These are phyloP conservation scores for Malachius bipustulatus DNA, from an alignment of 2,888 invertebrate genomes.

Conservation along the genomic window DNA sequence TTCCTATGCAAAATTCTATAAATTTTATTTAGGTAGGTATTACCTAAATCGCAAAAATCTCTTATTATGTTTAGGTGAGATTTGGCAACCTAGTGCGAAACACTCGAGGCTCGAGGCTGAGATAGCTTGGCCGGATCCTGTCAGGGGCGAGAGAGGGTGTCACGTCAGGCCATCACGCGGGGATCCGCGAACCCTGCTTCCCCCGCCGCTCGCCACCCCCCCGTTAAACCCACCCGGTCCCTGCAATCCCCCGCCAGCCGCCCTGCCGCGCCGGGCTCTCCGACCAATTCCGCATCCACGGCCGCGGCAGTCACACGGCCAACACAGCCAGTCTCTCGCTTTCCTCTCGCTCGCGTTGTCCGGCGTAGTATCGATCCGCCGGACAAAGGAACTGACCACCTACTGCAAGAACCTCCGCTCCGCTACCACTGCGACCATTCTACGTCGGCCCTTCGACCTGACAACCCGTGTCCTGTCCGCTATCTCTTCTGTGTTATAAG, in stretches of 20 bases:
- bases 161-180: conserved; percentile 45
- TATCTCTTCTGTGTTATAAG: too few species aligned
- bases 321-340: conserved; percentile 14
- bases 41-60: too few species aligned
- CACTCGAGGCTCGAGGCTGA: too few species aligned
- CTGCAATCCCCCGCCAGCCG: neutral
- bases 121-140: too few species aligned
- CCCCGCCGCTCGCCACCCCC: conserved; percentile 26
- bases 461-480: too few species aligned
- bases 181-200: conserved; percentile 31
- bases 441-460: too few species aligned
- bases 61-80: too few species aligned
- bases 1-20: too few species aligned
- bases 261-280: neutral
- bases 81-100: too few species aligned
- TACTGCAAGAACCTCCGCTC: conserved; percentile 21
- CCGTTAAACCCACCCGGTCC: neutral
- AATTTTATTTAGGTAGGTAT: too few species aligned
- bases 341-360: conserved; percentile 18
- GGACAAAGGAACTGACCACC: conserved; percentile 45
- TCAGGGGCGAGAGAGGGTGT: conserved; percentile 48
- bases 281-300: conserved; percentile 1
- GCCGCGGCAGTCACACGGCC: neutral
- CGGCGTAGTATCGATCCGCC: conserved; percentile 37
- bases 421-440: too few species aligned